Evolutionary conservation across 2,888 invertebrate species (phyloP).

Genomic region (Teleiodes luculella): DNA sequence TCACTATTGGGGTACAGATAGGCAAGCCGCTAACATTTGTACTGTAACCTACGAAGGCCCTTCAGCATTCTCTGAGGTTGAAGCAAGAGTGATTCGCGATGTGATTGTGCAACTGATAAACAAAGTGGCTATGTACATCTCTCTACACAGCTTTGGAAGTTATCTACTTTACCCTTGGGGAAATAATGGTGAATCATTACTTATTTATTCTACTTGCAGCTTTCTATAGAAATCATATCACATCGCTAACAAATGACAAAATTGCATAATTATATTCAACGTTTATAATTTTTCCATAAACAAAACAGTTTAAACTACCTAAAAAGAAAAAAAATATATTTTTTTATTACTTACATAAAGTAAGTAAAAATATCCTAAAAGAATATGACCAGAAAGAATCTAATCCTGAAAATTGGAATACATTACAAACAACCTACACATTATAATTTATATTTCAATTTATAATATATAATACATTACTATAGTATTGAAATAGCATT

Average conservation of each 20-base stretch:
- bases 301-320: too few species aligned
- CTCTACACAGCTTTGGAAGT: conserved; percentile 86
- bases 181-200: conserved; percentile 63
- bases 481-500: conserved; percentile 6
- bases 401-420: too few species aligned
- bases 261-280: too few species aligned
- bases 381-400: too few species aligned
- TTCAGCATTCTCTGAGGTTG: conserved; percentile 82
- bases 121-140: conserved; percentile 81
- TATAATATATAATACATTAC: too few species aligned
- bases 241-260: too few species aligned
- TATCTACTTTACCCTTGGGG: conserved; percentile 86
- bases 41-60: conserved; percentile 81
- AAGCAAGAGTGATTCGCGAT: conserved; percentile 80
- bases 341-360: too few species aligned
- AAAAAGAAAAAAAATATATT: too few species aligned
- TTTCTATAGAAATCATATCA: background rate
- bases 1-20: conserved; percentile 82
- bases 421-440: too few species aligned
- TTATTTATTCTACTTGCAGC: background rate
- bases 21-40: conserved; percentile 75
- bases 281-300: too few species aligned
- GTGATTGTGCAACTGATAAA: conserved; percentile 67
- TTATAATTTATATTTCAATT: too few species aligned
- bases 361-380: too few species aligned